Conservation (phyloP, 2,113 vertebrate genomes). For the Salvelinus sp. region DNA sequence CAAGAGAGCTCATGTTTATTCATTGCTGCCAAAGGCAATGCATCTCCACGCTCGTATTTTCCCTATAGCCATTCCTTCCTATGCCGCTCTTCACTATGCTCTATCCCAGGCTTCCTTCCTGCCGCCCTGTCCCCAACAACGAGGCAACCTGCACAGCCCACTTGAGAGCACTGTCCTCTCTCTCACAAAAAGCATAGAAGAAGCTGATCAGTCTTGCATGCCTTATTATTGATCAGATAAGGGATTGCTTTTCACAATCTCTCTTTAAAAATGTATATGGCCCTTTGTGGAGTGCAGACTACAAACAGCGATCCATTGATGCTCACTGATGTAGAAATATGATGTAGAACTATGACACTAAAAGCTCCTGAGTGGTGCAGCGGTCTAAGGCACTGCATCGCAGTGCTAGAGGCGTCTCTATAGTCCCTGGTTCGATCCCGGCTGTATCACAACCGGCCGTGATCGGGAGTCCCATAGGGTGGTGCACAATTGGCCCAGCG, state of each 20-base stretch:
- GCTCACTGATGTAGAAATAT: background rate
- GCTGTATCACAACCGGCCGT: too few species aligned
- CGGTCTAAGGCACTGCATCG: too few species aligned
- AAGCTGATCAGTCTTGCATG: constrained; percentile 51
- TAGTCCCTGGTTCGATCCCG: too few species aligned
- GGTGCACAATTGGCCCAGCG: too few species aligned
- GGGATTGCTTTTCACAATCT: constrained; percentile 56
- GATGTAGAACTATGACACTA: background rate
- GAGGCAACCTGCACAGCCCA: background rate
- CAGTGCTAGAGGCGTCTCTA: too few species aligned
- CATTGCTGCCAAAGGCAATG: constrained; percentile 56
- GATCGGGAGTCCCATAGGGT: too few species aligned
- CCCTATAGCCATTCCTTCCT: constrained; percentile 18
- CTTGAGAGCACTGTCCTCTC: too few species aligned
- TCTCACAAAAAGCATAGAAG: constrained; percentile 13
- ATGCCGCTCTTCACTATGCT: constrained; percentile 1
- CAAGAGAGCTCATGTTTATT: constrained; percentile 72
- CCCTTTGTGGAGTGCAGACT: constrained; percentile 37
- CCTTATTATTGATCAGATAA: constrained; percentile 50
- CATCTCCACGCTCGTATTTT: constrained; percentile 41
- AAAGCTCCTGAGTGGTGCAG: background rate
- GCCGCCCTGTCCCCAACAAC: constrained; percentile 28
- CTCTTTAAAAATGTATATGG: constrained; percentile 65
- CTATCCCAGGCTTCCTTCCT: constrained; percentile 16
- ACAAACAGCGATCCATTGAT: background rate